Evolutionary conservation across 2,113 vertebrate genomes (phyloP), one percentile per base, ranked within the genome.

Genomic region (Terrapene triunguis): DNA sequence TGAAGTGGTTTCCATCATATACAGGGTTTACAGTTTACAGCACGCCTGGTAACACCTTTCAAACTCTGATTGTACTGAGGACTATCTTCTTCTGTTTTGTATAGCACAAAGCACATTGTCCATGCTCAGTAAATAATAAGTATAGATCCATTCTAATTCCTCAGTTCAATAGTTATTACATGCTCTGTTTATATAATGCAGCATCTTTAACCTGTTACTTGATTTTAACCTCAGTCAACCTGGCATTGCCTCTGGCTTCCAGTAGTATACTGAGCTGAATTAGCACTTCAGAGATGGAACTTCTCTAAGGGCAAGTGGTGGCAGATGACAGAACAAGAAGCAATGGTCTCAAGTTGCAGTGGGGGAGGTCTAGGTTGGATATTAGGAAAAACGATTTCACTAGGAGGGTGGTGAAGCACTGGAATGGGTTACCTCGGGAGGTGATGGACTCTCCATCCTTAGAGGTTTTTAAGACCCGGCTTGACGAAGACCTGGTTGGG

Each of bases 1-100:
- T 22, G 53, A 54, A 54, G 53, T 22, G 21, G 53, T 54, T 54
- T 54, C 19, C 53, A 22, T 54, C 53, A 22, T 9, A 22, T 54
- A 54, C 19, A 54, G 8, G 3, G 53, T 54, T 53, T 53, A 53
- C 51, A 53, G 51, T 53, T 53, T 54, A 21, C 21, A 8, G 53
- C 21, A 21, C 3, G 3, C 53, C 51, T 9, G 21, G 53, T 54
- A 54, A 47, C 5, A 76, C 17, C 13, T 53, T 85, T 80, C 5
- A 25, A 24, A 32, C 21, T 80, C 48, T 3, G 0, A 10, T 54
- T 27, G 25, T 76, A 44, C 1, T n/a, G 10, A 3, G 0, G 5
- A 14, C 38, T 25, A 44, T 44, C 12, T 48, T 17, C 17, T 25
- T 81, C 14, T 65, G 78, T 19, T 47, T 24, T 0, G 1, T 80